These are phyloP conservation scores for Monomorium pharaonis DNA, from an alignment of 1,140 invertebrate species.

Conservation along the genomic window DNA sequence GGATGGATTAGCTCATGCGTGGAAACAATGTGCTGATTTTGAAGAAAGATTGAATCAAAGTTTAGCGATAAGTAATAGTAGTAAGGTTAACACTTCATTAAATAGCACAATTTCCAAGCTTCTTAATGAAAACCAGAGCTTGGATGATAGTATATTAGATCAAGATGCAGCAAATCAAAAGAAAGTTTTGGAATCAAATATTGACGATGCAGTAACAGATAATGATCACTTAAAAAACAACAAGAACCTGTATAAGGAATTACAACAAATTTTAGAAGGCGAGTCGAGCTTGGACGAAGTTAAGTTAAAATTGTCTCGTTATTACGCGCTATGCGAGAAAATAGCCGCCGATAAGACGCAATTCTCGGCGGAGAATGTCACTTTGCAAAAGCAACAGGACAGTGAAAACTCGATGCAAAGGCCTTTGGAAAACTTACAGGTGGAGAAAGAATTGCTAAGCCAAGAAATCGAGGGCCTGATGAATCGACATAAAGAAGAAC, in stretches of 20 bases:
- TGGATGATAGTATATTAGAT: not conserved
- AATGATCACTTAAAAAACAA: constrained; percentile 52
- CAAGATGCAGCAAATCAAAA: not conserved
- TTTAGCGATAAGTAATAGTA: constrained; percentile 84
- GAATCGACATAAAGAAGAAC: constrained; percentile 80
- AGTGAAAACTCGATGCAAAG: constrained; percentile 65
- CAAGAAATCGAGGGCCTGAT: constrained; percentile 66
- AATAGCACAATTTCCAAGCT: constrained; percentile 20
- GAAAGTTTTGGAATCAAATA: not conserved
- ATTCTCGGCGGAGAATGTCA: constrained; percentile 55
- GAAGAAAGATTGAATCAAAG: constrained; percentile 86
- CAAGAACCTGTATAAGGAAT: constrained; percentile 63
- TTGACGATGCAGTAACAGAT: not conserved
- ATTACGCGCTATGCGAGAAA: constrained; percentile 64
- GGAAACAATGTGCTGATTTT: constrained; percentile 87
- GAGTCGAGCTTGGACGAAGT: constrained; percentile 66
- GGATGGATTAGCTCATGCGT: constrained; percentile 86
- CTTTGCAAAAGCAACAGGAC: constrained; percentile 62
- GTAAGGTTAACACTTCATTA: constrained; percentile 19
- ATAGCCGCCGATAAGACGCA: constrained; percentile 70
- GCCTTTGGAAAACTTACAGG: constrained; percentile 69
- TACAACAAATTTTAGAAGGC: constrained; percentile 46
- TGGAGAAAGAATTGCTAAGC: constrained; percentile 60
- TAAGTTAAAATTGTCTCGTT: constrained; percentile 63
- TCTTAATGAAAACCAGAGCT: constrained; percentile 2